A percentile compares a stretch with the other conserved stretches of the same genome.
Conservation (phyloP, 2,797 vertebrate genomes). For the Aeoliscus strigatus region DNA sequence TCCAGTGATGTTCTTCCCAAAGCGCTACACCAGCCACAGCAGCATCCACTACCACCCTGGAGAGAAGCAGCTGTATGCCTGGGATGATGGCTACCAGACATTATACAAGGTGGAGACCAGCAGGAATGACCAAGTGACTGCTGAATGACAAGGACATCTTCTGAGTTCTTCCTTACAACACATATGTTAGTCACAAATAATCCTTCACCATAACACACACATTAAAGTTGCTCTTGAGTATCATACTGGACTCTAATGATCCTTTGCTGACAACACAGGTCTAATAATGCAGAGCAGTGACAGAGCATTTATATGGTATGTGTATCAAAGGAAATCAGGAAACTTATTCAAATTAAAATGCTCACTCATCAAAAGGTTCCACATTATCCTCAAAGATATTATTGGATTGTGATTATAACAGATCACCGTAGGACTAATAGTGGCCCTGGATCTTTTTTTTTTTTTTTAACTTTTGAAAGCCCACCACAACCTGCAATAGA, state of each 20-base stretch:
- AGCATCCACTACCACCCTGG: constrained; percentile 85
- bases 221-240: background rate
- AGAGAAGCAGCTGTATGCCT: constrained; percentile 87
- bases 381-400: too few relatives aligned
- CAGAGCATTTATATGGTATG: too few relatives aligned
- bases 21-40: constrained; percentile 82
- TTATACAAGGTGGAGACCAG: constrained; percentile 84
- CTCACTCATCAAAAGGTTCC: too few relatives aligned
- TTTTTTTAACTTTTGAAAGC: too few relatives aligned
- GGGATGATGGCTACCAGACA: constrained; percentile 93
- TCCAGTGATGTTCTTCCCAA: constrained; percentile 82
- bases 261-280: too few relatives aligned
- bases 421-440: too few relatives aligned
- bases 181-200: background rate
- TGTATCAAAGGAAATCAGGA: too few relatives aligned
- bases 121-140: constrained; percentile 35
- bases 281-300: too few relatives aligned
- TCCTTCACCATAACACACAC: background rate
- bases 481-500: too few relatives aligned
- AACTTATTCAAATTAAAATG: too few relatives aligned
- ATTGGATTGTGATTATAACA: too few relatives aligned
- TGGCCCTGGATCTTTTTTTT: too few relatives aligned
- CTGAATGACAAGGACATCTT: constrained; percentile 12
- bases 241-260: constrained; percentile 4
- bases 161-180: constrained; percentile 2